Evolutionary conservation across 2,888 invertebrate species (phyloP), one percentile per base, ranked within the genome.

Genomic region (Galeruca laticollis): DNA sequence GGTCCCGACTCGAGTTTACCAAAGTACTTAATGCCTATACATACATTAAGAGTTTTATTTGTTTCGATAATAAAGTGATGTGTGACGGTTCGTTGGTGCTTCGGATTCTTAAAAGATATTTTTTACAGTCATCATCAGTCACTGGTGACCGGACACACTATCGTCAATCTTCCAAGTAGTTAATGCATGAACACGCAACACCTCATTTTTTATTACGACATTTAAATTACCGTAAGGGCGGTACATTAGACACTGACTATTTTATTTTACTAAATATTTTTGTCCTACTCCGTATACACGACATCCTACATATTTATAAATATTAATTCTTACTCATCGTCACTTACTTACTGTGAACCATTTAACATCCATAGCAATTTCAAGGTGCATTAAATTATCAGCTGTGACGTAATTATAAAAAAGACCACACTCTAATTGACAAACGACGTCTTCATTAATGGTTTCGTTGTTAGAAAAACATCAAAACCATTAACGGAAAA

Each of bases 361-460:
- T 43, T 63, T 63, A 63, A 57, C 13, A 35, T 47, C 57, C 6
- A 49, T 65, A 59, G 15, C 66, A 66, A 66, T 66, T 66, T 66
- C 66, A 66, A 66, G 66, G 43, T 21, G 52, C 66, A 37, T 66
- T 66, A 66, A 57, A 18, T n/a, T 8, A 35, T 11, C 13, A 43
- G 52, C 62, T 62, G 56, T 35, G 49, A 57, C 18, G 47, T 31
- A 57, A 57, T 57, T 51, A 60, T 31, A 66, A 66, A 66, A 66
- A 66, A 20, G 10, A 20, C 49, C 47, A 18, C n/a, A 35, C 20
- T 37, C 59, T 66, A 66, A 66, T 66, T 66, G 66, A 66, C 66
- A 59, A 66, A 66, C 51, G 59, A 66, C 66, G 49, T 66, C 66
- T 66, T 66, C 60, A 66, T 66, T 66, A 59, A 60, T 21, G 59